Conservation (phyloP, 1,140 invertebrate species). For the Heliconius himera region DNA sequence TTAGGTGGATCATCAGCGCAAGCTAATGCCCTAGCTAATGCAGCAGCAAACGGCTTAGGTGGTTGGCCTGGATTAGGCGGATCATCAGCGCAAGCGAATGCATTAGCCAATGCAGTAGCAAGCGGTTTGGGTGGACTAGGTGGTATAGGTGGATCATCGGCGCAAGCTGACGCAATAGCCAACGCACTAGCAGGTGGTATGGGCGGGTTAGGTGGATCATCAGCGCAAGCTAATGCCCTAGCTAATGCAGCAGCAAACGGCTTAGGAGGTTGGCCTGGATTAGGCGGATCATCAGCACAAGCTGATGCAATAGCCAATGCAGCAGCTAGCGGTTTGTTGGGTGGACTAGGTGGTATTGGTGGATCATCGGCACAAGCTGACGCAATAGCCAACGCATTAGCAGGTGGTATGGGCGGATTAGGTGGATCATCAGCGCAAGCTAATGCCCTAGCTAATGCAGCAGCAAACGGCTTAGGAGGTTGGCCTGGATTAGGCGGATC, state of each 20-base stretch:
- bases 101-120: slow-evolving; percentile 25
- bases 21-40: slow-evolving; percentile 41
- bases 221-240: slow-evolving; percentile 35
- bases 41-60: neutral
- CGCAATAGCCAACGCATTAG: slow-evolving; percentile 30
- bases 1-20: slow-evolving; percentile 20
- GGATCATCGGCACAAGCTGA: slow-evolving; percentile 35
- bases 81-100: slow-evolving; percentile 39
- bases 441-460: slow-evolving; percentile 33
- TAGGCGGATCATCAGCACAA: slow-evolving; percentile 28
- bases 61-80: slow-evolving; percentile 22
- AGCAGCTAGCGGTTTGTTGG: neutral
- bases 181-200: slow-evolving; percentile 23
- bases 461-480: slow-evolving; percentile 16
- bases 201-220: slow-evolving; percentile 17
- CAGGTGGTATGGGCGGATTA: slow-evolving; percentile 6
- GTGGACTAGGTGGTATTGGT: slow-evolving; percentile 22
- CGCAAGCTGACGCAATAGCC: slow-evolving; percentile 37
- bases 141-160: slow-evolving; percentile 12
- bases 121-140: neutral
- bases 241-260: slow-evolving; percentile 32
- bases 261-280: slow-evolving; percentile 5
- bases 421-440: slow-evolving; percentile 25
- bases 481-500: slow-evolving; percentile 17
- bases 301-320: slow-evolving; percentile 42